phyloP scores from a whole-genome alignment of 1,140 invertebrate genomes.

The Megathymus violae region DNA sequence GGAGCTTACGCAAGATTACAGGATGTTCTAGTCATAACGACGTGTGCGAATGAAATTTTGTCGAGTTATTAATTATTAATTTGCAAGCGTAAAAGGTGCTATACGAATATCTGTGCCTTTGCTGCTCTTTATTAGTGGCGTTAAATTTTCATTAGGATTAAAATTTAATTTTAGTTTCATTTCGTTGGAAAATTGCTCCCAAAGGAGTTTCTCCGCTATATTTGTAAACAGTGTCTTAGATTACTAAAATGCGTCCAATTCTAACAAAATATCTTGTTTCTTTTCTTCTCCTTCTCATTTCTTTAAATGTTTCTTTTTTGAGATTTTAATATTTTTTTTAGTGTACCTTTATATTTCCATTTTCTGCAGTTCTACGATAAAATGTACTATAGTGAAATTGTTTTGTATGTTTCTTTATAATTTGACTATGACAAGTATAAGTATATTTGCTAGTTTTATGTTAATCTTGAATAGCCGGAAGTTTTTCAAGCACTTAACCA shows the following conservation, averaged over 20 bases:
- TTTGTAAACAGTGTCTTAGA: constrained; percentile 18
- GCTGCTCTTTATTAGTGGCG: constrained; percentile 26
- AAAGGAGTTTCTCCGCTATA: constrained; percentile 18
- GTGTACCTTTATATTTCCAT: too few species aligned
- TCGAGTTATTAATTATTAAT: constrained; percentile 29
- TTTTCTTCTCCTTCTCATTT: neutral
- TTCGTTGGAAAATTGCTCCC: constrained; percentile 27
- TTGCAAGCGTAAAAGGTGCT: constrained; percentile 26
- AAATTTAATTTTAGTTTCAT: constrained; percentile 34
- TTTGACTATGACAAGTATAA: too few species aligned
- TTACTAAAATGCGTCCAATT: constrained; percentile 12
- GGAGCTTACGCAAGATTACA: constrained; percentile 20
- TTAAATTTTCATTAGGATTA: constrained; percentile 35
- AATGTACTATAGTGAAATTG: too few species aligned
- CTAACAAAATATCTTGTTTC: constrained; percentile 9
- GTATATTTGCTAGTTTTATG: too few species aligned
- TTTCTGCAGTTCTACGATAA: too few species aligned
- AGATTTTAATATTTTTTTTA: neutral
- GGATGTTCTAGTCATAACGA: constrained; percentile 20
- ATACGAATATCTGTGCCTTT: constrained; percentile 23
- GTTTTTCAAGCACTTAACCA: too few species aligned
- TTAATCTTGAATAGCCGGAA: too few species aligned
- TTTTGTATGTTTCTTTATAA: too few species aligned
- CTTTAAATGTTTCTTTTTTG: constrained; percentile 8
- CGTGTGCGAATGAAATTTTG: constrained; percentile 8